Evolutionary conservation across 1,140 invertebrate species (phyloP).

Genomic region (Aphidius ervi): DNA sequence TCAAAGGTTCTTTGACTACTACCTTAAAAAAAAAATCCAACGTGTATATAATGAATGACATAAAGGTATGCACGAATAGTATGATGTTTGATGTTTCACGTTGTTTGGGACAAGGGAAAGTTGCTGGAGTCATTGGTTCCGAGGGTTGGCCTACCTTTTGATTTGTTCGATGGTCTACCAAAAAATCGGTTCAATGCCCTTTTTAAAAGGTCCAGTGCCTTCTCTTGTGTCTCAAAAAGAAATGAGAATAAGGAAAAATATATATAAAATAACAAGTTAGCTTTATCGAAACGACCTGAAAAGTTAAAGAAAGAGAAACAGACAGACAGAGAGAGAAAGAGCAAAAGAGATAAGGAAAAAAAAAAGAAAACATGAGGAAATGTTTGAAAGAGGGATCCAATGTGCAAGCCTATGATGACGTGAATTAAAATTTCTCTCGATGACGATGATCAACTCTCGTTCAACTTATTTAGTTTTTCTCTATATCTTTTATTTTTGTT

Average conservation of each 20-base stretch:
- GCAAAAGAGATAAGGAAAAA: no score
- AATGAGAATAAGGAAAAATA: background rate
- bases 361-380: no score
- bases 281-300: no score
- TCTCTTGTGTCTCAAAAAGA: background rate
- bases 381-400: no score
- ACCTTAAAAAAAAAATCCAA: background rate
- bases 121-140: slow-evolving; percentile 14
- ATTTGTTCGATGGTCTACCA: slow-evolving; percentile 4
- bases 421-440: background rate
- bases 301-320: no score
- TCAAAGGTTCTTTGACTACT: background rate
- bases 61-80: background rate
- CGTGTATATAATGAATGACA: background rate
- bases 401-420: no score
- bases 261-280: background rate
- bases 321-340: no score
- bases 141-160: slow-evolving; percentile 18
- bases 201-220: no score
- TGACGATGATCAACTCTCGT: background rate
- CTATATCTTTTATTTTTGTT: no score
- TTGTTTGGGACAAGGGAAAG: slow-evolving; percentile 20
- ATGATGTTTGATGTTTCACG: background rate
- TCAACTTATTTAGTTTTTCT: background rate
- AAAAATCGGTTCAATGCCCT: background rate